These are phyloP conservation scores for Drosophila lini DNA, from an alignment of 1,140 invertebrate species.

Conservation along the genomic window DNA sequence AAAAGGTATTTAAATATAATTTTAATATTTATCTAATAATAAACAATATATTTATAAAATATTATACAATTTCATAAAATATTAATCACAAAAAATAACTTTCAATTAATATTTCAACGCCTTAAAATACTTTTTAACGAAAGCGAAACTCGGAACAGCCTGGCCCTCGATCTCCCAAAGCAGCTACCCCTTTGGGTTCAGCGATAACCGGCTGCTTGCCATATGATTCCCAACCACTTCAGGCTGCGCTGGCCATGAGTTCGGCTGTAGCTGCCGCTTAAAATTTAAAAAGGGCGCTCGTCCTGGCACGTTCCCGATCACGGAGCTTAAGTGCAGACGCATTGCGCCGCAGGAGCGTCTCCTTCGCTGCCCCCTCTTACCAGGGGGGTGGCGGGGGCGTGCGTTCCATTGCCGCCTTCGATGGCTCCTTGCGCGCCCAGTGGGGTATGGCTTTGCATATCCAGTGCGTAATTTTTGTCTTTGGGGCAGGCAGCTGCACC, in stretches of 20 bases:
- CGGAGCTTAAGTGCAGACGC: conserved; percentile 59
- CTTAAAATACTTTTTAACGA: background rate
- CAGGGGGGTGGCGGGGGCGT: conserved; percentile 39
- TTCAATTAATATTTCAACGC: too few species aligned
- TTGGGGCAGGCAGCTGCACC: conserved; percentile 63
- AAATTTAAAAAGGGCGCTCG: conserved; percentile 75
- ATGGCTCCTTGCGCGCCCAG: conserved; percentile 57
- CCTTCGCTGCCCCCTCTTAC: conserved; percentile 11
- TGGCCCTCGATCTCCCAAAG: conserved; percentile 1
- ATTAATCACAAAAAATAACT: too few species aligned
- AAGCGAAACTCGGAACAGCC: conserved; percentile 3
- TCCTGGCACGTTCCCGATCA: conserved; percentile 44
- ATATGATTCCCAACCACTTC: conserved; percentile 65
- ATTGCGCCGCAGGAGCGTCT: conserved; percentile 65
- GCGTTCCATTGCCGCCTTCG: conserved; percentile 66
- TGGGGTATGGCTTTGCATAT: conserved; percentile 84
- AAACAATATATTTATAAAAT: background rate
- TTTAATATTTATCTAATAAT: too few species aligned
- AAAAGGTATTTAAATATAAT: too few species aligned
- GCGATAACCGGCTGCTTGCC: too few species aligned
- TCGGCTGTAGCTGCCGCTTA: rapidly evolving
- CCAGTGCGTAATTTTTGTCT: conserved; percentile 83
- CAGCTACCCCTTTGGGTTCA: conserved; percentile 3
- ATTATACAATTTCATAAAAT: background rate
- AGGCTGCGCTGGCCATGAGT: background rate